A percentile compares a stretch with the other conserved stretches of the same genome.
These are phyloP conservation scores for Lagodon rhomboides DNA, from an alignment of 2,797 vertebrate species.

Conservation along the genomic window DNA sequence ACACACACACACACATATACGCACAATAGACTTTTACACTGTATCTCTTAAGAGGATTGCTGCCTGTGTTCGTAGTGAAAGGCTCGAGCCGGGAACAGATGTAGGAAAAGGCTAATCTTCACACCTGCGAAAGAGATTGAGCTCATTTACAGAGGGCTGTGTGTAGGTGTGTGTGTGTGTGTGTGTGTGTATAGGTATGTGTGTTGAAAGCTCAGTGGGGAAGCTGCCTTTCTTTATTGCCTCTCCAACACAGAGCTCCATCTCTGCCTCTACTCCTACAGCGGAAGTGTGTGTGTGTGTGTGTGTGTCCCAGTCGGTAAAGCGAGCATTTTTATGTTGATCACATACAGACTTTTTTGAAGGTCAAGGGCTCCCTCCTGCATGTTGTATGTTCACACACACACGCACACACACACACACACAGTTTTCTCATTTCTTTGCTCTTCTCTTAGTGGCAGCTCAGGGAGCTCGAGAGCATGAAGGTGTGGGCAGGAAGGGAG, in stretches of 20 bases:
- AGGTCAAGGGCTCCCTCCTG: conserved; percentile 79
- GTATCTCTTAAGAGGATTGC: conserved; percentile 67
- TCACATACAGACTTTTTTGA: conserved; percentile 80
- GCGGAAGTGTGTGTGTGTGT: conserved; percentile 20
- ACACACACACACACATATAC: not conserved
- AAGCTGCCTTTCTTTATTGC: conserved; percentile 62
- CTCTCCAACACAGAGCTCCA: conserved; percentile 47
- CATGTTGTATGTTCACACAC: conserved; percentile 46
- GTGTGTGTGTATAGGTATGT: conserved; percentile 36
- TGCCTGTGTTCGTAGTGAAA: conserved; percentile 64
- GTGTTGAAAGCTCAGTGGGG: conserved; percentile 54
- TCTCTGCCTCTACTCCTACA: conserved; percentile 45
- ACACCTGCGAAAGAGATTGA: conserved; percentile 73
- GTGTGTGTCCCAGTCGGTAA: conserved; percentile 52
- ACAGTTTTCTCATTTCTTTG: conserved; percentile 43
- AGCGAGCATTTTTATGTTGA: conserved; percentile 80
- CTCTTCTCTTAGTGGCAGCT: conserved; percentile 73
- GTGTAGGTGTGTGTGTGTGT: conserved; percentile 39
- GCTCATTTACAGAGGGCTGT: conserved; percentile 55
- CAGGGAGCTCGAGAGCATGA: conserved; percentile 67
- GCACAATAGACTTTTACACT: conserved; percentile 37
- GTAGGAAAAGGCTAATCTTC: conserved; percentile 70
- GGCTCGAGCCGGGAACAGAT: conserved; percentile 66
- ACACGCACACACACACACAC: conserved; percentile 27
- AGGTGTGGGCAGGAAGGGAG: conserved; percentile 61